A percentile compares a stretch with the other conserved stretches of the same genome.
phyloP scores from a whole-genome alignment of 2,888 invertebrate genomes.

The Philopedon plagiatum region DNA sequence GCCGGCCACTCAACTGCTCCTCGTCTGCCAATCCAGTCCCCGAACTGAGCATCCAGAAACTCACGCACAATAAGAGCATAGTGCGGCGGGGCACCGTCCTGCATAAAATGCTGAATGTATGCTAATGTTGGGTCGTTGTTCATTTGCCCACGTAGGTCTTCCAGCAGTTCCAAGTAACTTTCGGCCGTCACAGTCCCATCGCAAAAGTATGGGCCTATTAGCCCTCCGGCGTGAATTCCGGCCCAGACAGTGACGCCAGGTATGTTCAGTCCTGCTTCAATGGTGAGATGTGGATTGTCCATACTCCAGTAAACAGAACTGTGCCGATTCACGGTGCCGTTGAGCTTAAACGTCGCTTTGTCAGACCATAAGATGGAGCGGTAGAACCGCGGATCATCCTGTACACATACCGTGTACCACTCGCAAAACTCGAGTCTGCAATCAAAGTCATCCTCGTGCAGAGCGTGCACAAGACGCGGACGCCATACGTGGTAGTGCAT shows the following conservation, averaged over 20 bases:
- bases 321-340: slow-evolving; percentile 56
- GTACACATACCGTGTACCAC: slow-evolving; percentile 44
- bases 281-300: slow-evolving; percentile 51
- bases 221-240: slow-evolving; percentile 49
- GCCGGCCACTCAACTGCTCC: not conserved
- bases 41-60: slow-evolving; percentile 17
- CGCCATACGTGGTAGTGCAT: slow-evolving; percentile 34
- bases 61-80: slow-evolving; percentile 5
- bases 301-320: slow-evolving; percentile 55
- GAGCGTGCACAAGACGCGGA: slow-evolving; percentile 49
- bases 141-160: slow-evolving; percentile 22
- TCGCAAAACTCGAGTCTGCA: slow-evolving; percentile 53
- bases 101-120: slow-evolving; percentile 18
- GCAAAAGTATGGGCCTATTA: slow-evolving; percentile 54
- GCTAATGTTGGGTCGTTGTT: slow-evolving; percentile 23
- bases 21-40: not conserved
- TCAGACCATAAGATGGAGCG: slow-evolving; percentile 53
- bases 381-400: slow-evolving; percentile 53
- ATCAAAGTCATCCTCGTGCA: slow-evolving; percentile 44
- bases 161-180: slow-evolving; percentile 29
- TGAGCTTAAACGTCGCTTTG: slow-evolving; percentile 56
- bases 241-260: slow-evolving; percentile 54
- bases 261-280: slow-evolving; percentile 48
- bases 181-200: slow-evolving; percentile 48
- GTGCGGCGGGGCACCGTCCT: slow-evolving; percentile 11